Conservation (phyloP, 2,888 invertebrate species). For the Acleris cristana region DNA sequence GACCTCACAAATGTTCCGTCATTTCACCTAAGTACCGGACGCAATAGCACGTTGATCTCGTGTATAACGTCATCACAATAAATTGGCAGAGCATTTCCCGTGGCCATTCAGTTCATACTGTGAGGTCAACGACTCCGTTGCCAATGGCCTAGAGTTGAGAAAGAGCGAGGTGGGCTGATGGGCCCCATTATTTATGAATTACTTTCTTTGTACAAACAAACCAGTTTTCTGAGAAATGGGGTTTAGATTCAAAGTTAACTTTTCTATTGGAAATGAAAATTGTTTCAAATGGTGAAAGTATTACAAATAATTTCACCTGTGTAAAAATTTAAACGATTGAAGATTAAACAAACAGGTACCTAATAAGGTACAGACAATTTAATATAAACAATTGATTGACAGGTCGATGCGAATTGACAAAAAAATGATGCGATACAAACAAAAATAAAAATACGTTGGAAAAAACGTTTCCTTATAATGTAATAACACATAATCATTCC, state of each 20-base stretch:
- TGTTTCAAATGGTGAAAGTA: neutral
- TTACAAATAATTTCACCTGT: no score
- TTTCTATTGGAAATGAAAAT: neutral
- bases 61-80: constrained; percentile 31
- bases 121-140: constrained; percentile 31
- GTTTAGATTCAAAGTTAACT: neutral
- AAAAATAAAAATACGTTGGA: no score
- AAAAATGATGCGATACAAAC: no score
- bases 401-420: no score
- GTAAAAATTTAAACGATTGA: no score
- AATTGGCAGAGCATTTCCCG: constrained; percentile 37
- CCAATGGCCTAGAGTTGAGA: constrained; percentile 35
- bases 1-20: constrained; percentile 9
- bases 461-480: no score
- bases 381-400: no score
- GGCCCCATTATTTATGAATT: constrained; percentile 32
- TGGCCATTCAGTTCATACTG: constrained; percentile 32
- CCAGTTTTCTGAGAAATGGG: neutral
- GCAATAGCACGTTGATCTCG: constrained; percentile 22
- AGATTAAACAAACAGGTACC: no score
- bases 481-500: no score
- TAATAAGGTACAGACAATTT: no score
- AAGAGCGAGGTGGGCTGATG: constrained; percentile 29
- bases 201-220: constrained; percentile 25
- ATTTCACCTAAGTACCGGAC: constrained; percentile 22